phyloP scores from a whole-genome alignment of 2,888 invertebrate genomes.

The Lithophane ornitopus region DNA sequence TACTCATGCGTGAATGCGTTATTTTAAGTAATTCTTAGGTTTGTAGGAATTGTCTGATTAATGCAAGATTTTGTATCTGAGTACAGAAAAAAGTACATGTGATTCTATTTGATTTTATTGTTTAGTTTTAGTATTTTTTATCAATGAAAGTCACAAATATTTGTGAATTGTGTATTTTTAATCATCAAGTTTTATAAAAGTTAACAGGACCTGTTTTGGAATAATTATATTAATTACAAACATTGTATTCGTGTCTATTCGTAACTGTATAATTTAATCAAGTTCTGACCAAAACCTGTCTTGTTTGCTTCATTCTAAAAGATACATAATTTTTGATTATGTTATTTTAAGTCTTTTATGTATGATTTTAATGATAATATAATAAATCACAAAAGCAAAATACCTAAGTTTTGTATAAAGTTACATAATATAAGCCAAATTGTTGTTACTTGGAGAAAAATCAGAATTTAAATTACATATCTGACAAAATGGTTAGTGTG shows the following conservation, averaged over 20 bases:
- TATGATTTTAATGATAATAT: conserved; percentile 78
- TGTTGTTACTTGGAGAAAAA: conserved; percentile 89
- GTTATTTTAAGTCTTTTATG: conserved; percentile 74
- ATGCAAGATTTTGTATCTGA: conserved; percentile 87
- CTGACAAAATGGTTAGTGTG: conserved; percentile 91
- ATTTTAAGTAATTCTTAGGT: conserved; percentile 82
- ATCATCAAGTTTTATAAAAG: conserved; percentile 70
- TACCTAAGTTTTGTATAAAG: conserved; percentile 81
- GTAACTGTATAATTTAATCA: conserved; percentile 34
- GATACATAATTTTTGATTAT: conserved; percentile 73
- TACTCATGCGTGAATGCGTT: conserved; percentile 90
- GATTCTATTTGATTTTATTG: conserved; percentile 86
- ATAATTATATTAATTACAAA: conserved; percentile 50
- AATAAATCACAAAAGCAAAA: conserved; percentile 78
- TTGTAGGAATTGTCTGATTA: conserved; percentile 80
- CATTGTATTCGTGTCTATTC: conserved; percentile 31
- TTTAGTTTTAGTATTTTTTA: conserved; percentile 78
- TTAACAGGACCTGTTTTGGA: conserved; percentile 74
- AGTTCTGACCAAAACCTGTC: conserved; percentile 63
- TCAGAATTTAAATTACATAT: conserved; percentile 91
- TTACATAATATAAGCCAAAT: conserved; percentile 87
- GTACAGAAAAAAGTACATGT: conserved; percentile 90
- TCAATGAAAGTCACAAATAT: conserved; percentile 79
- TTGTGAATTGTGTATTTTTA: conserved; percentile 67
- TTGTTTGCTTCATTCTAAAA: conserved; percentile 66